Conservation (phyloP, 2,888 invertebrate genomes). For the Philereme transversata region DNA sequence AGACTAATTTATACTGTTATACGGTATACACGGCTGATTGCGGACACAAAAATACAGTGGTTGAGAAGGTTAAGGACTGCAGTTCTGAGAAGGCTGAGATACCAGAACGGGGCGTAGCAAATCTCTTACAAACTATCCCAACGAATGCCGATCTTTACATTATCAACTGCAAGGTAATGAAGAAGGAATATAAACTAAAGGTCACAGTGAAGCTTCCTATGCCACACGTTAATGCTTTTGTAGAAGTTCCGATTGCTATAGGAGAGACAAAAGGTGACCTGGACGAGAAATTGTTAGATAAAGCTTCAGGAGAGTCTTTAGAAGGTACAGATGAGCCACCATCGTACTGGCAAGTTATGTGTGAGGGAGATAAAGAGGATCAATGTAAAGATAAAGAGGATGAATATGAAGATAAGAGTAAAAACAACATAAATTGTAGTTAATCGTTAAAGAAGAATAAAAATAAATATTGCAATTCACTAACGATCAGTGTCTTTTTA, state of each 20-base stretch:
- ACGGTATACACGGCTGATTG: slow-evolving; percentile 30
- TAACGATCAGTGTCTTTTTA: no score
- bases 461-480: no score
- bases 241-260: slow-evolving; percentile 27
- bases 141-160: slow-evolving; percentile 17
- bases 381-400: neutral
- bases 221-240: slow-evolving; percentile 24
- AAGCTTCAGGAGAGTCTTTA: neutral
- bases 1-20: slow-evolving; percentile 17
- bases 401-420: no score
- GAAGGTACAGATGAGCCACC: slow-evolving; percentile 26
- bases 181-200: slow-evolving; percentile 27
- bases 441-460: no score
- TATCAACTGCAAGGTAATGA: slow-evolving; percentile 19
- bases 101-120: neutral
- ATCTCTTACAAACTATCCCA: slow-evolving; percentile 17
- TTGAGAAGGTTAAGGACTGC: slow-evolving; percentile 10
- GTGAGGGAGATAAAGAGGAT: slow-evolving; percentile 22
- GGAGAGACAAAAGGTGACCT: slow-evolving; percentile 10
- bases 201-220: slow-evolving; percentile 26
- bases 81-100: slow-evolving; percentile 1
- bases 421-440: no score
- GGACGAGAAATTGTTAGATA: neutral
- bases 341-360: slow-evolving; percentile 40
- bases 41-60: slow-evolving; percentile 8